Evolutionary conservation across 2,113 vertebrate species (phyloP).

Genomic region (Crotalus horridus): DNA sequence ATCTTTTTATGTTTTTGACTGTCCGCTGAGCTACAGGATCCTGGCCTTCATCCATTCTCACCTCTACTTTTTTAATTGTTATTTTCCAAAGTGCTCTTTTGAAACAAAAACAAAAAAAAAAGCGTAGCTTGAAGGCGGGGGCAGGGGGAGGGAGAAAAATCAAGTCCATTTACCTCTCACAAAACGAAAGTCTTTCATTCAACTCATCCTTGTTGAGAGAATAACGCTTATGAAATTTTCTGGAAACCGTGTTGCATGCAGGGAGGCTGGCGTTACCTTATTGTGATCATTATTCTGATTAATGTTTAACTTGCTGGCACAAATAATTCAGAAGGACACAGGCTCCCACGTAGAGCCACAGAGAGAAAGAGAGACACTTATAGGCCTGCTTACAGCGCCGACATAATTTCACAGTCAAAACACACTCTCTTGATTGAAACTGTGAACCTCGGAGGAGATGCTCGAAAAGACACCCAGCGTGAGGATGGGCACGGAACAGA

Average conservation of each 20-base stretch:
- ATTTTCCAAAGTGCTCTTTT: neutral
- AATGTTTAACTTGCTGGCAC: conserved; percentile 14
- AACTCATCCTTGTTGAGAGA: neutral
- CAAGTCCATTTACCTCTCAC: neutral
- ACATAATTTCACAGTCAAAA: conserved; percentile 67
- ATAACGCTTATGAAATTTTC: neutral
- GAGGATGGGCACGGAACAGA: neutral
- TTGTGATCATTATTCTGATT: neutral
- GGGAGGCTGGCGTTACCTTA: neutral
- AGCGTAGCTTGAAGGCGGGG: neutral
- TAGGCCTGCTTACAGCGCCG: conserved; percentile 58
- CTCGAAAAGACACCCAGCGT: conserved; percentile 63
- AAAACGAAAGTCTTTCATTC: neutral
- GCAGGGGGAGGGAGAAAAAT: neutral
- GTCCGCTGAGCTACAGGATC: neutral
- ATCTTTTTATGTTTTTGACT: neutral
- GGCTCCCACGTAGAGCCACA: neutral
- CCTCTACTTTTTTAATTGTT: neutral
- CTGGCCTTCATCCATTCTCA: neutral
- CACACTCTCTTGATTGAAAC: conserved; percentile 55
- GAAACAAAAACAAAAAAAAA: neutral
- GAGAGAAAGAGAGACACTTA: conserved; percentile 38
- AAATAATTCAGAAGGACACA: conserved; percentile 59
- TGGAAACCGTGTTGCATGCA: neutral
- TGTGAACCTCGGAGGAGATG: conserved; percentile 57